Base-by-base conservation (phyloP, 2,888 invertebrate species). In the Lycocerus yunnanus region DNA sequence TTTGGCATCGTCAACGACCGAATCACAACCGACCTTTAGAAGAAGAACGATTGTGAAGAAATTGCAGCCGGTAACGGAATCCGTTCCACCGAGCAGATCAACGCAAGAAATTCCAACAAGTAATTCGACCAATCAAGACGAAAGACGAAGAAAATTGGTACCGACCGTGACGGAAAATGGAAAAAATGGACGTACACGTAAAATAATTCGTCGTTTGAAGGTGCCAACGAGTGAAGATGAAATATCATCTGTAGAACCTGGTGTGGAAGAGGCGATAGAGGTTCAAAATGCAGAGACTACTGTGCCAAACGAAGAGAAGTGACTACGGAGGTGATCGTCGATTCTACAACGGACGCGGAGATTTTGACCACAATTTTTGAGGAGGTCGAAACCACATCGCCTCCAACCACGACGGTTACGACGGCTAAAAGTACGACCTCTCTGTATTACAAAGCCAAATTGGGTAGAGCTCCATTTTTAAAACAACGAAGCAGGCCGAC, bases 141-240 rank as follows among this genome's bases (percentile, higher is more conserved):
- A n/a, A 43, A 43, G 43, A 43, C 43, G n/a, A 43, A 43, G n/a
- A 43, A n/a, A 8, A 43, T 6, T 43, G 3, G n/a, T n/a, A n/a
- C 43, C 43, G 6, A n/a, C 27, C 13, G 43, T 43, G 21, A 27
- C 70, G 66, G n/a, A n/a, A n/a, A n/a, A 73, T 68, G 72, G 78
- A 76, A 74, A 59, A 6, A 73, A 69, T 72, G 77, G 77, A 15
- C 81, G 82, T 58, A 83, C 79, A 21, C 80, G 83, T 66, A 85
- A 84, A 79, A 78, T 84, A n/a, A 82, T 86, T 76, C 80, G 85
- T 67, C 80, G 83, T 27, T 74, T 84, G 58, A 80, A 82, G 43
- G 43, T 43, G 73, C 85, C 85, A 1, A 76, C 77, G 87, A 88
- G n/a, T 88, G 88, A 77, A 87, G 88, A 58, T 59, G 1, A 9